Evolutionary conservation across 2,888 invertebrate species (phyloP).

Genomic region (Pegoplata infirma): DNA sequence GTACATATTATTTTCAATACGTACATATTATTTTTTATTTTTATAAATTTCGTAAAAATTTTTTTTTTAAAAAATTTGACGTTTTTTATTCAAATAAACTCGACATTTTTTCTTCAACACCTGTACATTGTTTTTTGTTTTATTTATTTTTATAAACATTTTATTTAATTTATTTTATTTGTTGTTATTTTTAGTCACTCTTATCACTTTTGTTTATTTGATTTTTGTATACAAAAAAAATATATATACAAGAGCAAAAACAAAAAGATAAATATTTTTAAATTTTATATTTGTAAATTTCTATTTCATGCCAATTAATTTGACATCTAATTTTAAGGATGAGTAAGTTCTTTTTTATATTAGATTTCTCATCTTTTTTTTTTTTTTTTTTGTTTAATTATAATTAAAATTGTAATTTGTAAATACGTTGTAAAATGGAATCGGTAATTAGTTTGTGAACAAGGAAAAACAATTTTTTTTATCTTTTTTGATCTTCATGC

Average conservation of each 20-base stretch:
- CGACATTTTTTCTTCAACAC: too few species aligned
- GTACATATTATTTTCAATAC: too few species aligned
- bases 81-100: too few species aligned
- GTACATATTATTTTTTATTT: too few species aligned
- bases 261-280: neutral
- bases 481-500: neutral
- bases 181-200: neutral
- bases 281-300: conserved; percentile 2
- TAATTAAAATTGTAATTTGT: conserved; percentile 18
- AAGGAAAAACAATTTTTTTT: neutral
- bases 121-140: too few species aligned
- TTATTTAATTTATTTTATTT: neutral
- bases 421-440: conserved; percentile 26
- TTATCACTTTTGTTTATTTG: neutral
- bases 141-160: too few species aligned
- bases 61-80: too few species aligned
- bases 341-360: too few species aligned
- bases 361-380: too few species aligned
- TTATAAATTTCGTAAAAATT: too few species aligned
- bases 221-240: too few species aligned
- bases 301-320: conserved; percentile 55
- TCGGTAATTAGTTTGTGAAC: neutral
- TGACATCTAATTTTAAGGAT: conserved; percentile 56
- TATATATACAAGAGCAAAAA: too few species aligned
- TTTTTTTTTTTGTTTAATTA: conserved; percentile 6